A percentile compares a stretch with the other conserved stretches of the same genome.
Evolutionary conservation across 1,140 invertebrate species (phyloP).

Genomic region (Helicoverpa armigera): DNA sequence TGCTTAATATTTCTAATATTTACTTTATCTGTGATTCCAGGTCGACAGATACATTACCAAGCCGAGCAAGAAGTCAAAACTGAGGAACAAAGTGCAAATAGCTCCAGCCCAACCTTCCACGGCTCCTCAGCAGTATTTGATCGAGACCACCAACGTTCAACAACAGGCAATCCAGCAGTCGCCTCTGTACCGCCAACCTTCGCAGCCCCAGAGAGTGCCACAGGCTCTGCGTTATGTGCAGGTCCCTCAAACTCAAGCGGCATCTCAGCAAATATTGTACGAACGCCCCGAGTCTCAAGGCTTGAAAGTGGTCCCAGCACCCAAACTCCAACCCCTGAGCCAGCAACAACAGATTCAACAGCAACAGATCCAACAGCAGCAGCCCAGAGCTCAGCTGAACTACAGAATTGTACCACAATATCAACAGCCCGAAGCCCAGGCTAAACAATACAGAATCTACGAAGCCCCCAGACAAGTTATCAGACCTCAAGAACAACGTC

Average conservation of each 20-base stretch:
- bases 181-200: slow-evolving; percentile 61
- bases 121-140: slow-evolving; percentile 81
- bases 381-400: slow-evolving; percentile 65
- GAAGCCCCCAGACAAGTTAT: slow-evolving; percentile 70
- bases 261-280: slow-evolving; percentile 69
- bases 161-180: slow-evolving; percentile 59
- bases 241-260: slow-evolving; percentile 65
- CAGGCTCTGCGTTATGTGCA: slow-evolving; percentile 78
- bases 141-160: slow-evolving; percentile 81
- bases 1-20: neutral
- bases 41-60: slow-evolving; percentile 78
- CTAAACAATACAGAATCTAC: slow-evolving; percentile 77
- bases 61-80: slow-evolving; percentile 79
- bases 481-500: slow-evolving; percentile 69
- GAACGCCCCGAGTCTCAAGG: slow-evolving; percentile 79
- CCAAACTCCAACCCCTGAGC: slow-evolving; percentile 66
- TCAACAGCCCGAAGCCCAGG: slow-evolving; percentile 72
- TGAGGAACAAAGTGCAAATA: slow-evolving; percentile 72
- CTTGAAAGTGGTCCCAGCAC: slow-evolving; percentile 77
- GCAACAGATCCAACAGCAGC: slow-evolving; percentile 48
- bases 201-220: slow-evolving; percentile 68
- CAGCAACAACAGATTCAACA: neutral
- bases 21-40: slow-evolving; percentile 61
- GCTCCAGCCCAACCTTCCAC: slow-evolving; percentile 63
- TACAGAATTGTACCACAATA: slow-evolving; percentile 76